Conservation (phyloP, 2,113 vertebrate genomes). For the Heteronetta atricapilla region DNA sequence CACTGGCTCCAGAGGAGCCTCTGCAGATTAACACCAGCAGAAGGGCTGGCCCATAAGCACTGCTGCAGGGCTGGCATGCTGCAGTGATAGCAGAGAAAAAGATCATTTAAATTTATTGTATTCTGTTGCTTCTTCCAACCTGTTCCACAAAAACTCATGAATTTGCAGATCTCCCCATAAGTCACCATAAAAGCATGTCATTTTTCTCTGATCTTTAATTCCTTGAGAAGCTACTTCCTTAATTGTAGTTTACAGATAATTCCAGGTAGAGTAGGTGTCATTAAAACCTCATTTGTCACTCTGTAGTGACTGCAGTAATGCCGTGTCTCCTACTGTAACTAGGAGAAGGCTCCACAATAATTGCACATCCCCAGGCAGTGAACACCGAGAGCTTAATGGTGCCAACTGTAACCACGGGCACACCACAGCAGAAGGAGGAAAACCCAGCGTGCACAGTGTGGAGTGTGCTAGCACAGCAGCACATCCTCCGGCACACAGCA, state of each 20-base stretch:
- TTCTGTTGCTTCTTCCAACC: not conserved
- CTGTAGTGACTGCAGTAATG: not conserved
- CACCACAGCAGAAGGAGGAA: not conserved
- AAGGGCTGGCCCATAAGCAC: not conserved
- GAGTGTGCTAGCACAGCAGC: not conserved
- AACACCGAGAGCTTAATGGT: slow-evolving; percentile 30
- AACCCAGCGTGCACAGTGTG: not conserved
- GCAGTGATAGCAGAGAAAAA: not conserved
- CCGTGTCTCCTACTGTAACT: slow-evolving; percentile 62
- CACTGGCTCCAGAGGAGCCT: accelerated
- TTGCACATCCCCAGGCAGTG: slow-evolving; percentile 61
- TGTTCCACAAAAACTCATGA: not conserved
- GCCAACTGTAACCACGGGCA: slow-evolving; percentile 23
- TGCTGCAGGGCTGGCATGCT: not conserved
- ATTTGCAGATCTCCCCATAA: slow-evolving; percentile 21
- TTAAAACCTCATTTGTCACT: slow-evolving; percentile 70
- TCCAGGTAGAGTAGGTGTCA: slow-evolving; percentile 62
- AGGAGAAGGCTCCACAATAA: slow-evolving; percentile 60
- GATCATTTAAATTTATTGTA: not conserved
- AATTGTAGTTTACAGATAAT: slow-evolving; percentile 66
- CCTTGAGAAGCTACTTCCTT: slow-evolving; percentile 55
- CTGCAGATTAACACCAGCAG: not conserved
- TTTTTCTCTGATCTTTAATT: slow-evolving; percentile 63
- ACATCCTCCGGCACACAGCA: not conserved
- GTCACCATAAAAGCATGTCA: slow-evolving; percentile 28